Conservation (phyloP, 2,113 vertebrate species). For the Trochalopteron elliotii region DNA sequence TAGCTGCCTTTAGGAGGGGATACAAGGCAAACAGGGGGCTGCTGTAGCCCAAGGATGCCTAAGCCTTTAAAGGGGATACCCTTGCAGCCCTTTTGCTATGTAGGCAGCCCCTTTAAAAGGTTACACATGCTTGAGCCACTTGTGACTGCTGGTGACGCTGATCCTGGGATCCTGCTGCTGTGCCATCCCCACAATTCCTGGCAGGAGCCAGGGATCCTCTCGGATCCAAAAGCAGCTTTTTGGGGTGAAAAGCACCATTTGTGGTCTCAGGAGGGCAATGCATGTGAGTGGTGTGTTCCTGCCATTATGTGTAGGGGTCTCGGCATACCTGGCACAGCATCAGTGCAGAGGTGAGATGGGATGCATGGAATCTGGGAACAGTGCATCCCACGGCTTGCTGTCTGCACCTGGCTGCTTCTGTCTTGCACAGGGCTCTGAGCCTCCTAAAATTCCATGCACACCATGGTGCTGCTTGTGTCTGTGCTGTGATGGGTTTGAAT, state of each 20-base stretch:
- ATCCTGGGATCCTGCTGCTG: accelerated
- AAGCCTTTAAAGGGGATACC: background rate
- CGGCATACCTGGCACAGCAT: accelerated
- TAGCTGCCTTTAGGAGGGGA: background rate
- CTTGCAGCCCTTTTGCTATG: background rate
- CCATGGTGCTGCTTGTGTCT: background rate
- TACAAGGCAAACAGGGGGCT: background rate
- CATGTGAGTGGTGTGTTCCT: background rate
- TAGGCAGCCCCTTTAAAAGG: background rate
- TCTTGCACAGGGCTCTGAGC: background rate
- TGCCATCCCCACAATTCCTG: background rate
- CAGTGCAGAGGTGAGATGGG: background rate
- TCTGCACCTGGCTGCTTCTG: background rate
- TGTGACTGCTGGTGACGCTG: accelerated
- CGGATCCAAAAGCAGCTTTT: background rate
- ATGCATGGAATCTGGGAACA: background rate
- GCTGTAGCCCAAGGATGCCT: background rate
- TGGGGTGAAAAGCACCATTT: background rate
- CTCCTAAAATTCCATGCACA: accelerated
- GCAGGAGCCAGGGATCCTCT: background rate
- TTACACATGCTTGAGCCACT: background rate
- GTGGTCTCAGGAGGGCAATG: background rate
- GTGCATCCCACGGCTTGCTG: background rate
- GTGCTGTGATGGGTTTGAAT: background rate
- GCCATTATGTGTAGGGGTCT: background rate